A percentile compares a stretch with the other conserved stretches of the same genome.
These are phyloP conservation scores for Zygogramma bicolorata DNA, from an alignment of 2,888 invertebrate species.

Conservation along the genomic window DNA sequence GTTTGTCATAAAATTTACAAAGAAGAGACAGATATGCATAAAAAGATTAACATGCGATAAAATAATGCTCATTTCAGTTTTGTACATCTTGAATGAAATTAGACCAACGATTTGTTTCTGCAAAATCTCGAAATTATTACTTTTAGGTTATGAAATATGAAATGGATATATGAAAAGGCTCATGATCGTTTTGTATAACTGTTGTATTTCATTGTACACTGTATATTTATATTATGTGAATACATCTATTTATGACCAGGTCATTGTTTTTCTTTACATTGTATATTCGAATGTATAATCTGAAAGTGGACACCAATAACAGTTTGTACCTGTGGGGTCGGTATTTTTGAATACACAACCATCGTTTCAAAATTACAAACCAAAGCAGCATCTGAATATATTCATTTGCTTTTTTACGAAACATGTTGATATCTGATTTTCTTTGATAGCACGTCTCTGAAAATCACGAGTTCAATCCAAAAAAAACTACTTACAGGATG, in stretches of 20 bases:
- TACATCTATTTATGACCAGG: background rate
- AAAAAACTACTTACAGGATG: too few relatives aligned
- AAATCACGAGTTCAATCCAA: too few relatives aligned
- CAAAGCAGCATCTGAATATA: too few relatives aligned
- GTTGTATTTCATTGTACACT: background rate
- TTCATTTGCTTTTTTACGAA: too few relatives aligned
- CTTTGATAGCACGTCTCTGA: too few relatives aligned
- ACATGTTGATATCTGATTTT: too few relatives aligned
- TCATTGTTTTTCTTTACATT: background rate
- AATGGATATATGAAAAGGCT: too few relatives aligned
- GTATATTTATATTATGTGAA: background rate
- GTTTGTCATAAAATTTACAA: conserved; percentile 87
- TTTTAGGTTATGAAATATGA: background rate
- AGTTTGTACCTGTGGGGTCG: too few relatives aligned
- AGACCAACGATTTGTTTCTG: background rate
- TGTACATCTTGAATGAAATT: background rate
- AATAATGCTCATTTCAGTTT: background rate
- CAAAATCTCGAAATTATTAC: background rate
- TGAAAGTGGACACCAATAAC: too few relatives aligned
- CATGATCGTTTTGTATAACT: background rate
- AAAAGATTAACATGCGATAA: conserved; percentile 65
- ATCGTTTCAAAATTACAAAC: too few relatives aligned
- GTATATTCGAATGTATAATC: background rate
- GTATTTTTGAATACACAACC: too few relatives aligned
- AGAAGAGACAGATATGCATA: conserved; percentile 78